Base-by-base conservation (phyloP, 2,797 vertebrate species). In the Scleropages formosus region DNA sequence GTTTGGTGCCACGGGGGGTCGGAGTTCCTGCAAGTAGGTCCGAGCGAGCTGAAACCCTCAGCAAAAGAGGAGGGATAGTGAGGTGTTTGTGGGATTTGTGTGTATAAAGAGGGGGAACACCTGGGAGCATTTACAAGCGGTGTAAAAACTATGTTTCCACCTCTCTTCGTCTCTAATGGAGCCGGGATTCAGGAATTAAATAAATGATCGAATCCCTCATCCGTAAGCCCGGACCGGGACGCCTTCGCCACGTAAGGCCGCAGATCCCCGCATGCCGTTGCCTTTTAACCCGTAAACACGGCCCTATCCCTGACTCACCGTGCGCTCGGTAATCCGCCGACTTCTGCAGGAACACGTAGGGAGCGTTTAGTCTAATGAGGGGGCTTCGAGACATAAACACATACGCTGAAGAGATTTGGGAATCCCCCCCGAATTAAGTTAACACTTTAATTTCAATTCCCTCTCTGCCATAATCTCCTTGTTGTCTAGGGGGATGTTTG, bases 291-390 rank as follows among this genome's bases (percentile, higher is more conserved):
- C 77, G 49, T 75, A 80, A 72, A 82, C 73, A 79, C 46, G 13
- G 20, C 47, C 78, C 20, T 58, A 77, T 72, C 63, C 1, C 58
- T 82, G 82, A 83, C 72, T 86, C 80, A 85, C 24, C 74, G 75
- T 78, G 60, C 76, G 78, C 68, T 73, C 53, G 80, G 51, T 77
- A 78, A 78, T 81, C 60, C 31, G 65, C 31, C 9, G 24, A 46
- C 62, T 39, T 56, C 61, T 60, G 8, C 22, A 44, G 56, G 3
- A 56, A 47, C 65, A 58, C 63, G 58, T 49, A 75, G 64, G 62
- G 62, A 24, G 51, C 27, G 10, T n/a, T 49, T 58, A 13, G 2
- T 18, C 9, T 18, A 56, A 12, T 56, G 26, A 15, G 24, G 61
- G 74, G 64, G 24, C 22, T 76, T 53, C 24, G 44, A 62, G 64